Percentiles rank a stretch among this genome's conserved stretches.
Evolutionary conservation across 2,113 vertebrate species (phyloP).

Genomic region (Poicephalus gulielmi): DNA sequence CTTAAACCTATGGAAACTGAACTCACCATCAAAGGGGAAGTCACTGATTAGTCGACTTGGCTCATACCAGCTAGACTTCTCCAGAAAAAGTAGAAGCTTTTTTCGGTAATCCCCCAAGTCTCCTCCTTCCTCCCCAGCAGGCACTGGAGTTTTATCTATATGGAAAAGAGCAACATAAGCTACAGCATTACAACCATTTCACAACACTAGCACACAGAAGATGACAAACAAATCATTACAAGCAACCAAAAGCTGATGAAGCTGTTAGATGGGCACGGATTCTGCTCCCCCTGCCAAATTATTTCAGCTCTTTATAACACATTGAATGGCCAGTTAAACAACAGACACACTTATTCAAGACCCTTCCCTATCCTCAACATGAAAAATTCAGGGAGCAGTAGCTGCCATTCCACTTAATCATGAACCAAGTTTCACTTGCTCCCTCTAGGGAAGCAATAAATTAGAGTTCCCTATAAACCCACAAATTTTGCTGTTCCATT

Average conservation of each 20-base stretch:
- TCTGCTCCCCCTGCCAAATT: background rate
- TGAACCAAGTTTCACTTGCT: background rate
- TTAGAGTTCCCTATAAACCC: background rate
- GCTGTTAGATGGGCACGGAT: background rate
- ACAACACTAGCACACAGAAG: background rate
- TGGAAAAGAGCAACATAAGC: background rate
- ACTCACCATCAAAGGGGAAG: slow-evolving; percentile 96
- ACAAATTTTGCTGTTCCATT: background rate
- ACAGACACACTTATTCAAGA: background rate
- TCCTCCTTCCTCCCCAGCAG: slow-evolving; percentile 89
- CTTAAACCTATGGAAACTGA: background rate
- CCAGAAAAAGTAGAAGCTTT: slow-evolving; percentile 89
- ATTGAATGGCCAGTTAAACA: background rate
- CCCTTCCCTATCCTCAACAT: background rate
- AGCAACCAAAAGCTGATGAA: background rate
- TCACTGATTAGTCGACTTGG: slow-evolving; percentile 92
- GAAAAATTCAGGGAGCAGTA: background rate
- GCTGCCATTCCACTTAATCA: background rate
- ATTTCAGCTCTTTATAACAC: background rate
- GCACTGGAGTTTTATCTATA: slow-evolving; percentile 73
- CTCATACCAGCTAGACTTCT: slow-evolving; percentile 89
- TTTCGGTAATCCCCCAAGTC: slow-evolving; percentile 88
- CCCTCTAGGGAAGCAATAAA: background rate
- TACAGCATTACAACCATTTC: background rate
- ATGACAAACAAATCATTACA: background rate